Base-by-base conservation (phyloP, 2,113 vertebrate species). In the Triplophysa tibetana region DNA sequence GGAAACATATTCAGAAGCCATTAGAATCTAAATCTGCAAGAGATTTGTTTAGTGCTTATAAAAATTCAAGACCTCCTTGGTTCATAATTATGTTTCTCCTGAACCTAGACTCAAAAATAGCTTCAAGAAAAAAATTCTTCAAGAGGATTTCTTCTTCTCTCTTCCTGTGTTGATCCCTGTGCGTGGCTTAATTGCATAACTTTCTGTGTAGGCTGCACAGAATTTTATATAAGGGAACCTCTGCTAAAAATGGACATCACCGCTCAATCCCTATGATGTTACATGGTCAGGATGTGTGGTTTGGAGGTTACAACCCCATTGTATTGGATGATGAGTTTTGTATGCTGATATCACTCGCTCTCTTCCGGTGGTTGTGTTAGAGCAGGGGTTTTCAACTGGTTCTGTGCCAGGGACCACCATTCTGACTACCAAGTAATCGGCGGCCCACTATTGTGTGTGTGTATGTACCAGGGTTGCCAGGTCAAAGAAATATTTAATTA, bases 151-250 rank as follows among this genome's bases (percentile, higher is more conserved):
- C 50, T 43, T 48, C 33, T 4, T 54, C 16, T 75, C 38, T 68
- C 70, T 75, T 70, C 52, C 63, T 10, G 23, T 62, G 33, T 24
- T 8, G 17, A 23, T 56, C 23, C 50, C 68, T 73, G 70, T 45
- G 41, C 21, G 68, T 69, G 52, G 74, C 67, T 77, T 69, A 70
- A 79, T 85, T 83, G 75, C 84, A 69, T 82, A 80, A 83, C 72
- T 50, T 63, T 70, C 65, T 83, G 81, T 81, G 84, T 83, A 81
- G 82, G 82, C 82, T 63, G 67, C 60, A 73, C 67, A 73, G 78
- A 68, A 60, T 72, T 78, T 84, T 84, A 81, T 81, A 62, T 84
- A 81, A 84, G 79, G 79, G 74, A 79, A 63, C 69, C 56, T 81
- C 69, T 61, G 70, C 69, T 74, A 63, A 65, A 74, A 74, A 63